Evolutionary conservation across 2,797 vertebrate species (phyloP).

Genomic region (Phataginus tricuspis): DNA sequence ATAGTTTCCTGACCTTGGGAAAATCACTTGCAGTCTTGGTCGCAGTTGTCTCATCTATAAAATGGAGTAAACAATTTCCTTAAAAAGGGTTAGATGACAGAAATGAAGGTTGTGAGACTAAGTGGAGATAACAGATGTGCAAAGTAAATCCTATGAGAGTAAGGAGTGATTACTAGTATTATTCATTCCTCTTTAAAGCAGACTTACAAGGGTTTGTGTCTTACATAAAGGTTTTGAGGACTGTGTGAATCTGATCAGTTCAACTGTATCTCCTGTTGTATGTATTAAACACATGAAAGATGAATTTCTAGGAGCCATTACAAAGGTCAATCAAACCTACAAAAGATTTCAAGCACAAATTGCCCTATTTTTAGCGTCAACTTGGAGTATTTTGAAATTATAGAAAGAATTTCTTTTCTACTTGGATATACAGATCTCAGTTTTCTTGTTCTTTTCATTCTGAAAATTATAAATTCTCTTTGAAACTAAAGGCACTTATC

Average conservation of each 20-base stretch:
- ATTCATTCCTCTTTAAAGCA: conserved; percentile 36
- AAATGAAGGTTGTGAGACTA: neutral
- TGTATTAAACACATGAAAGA: neutral
- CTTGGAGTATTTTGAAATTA: conserved; percentile 27
- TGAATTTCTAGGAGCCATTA: neutral
- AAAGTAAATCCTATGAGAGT: neutral
- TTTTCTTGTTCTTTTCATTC: conserved; percentile 8
- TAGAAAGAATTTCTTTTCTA: conserved; percentile 25
- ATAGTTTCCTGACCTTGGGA: neutral
- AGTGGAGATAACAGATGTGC: neutral
- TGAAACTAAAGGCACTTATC: neutral
- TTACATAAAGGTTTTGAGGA: neutral
- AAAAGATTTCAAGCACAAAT: neutral
- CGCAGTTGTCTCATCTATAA: neutral
- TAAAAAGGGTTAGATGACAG: neutral
- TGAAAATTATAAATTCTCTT: neutral
- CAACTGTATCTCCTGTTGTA: neutral
- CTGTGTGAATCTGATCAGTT: neutral
- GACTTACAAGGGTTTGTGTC: neutral
- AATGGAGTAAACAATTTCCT: neutral
- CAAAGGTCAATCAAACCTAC: neutral
- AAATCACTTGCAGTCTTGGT: neutral
- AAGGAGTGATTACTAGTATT: neutral
- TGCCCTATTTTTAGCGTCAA: neutral
- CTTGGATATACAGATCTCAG: neutral